Evolutionary conservation across 2,888 invertebrate genomes (phyloP), one percentile per base, ranked within the genome.

Genomic region (Ecliptopera silaceata): DNA sequence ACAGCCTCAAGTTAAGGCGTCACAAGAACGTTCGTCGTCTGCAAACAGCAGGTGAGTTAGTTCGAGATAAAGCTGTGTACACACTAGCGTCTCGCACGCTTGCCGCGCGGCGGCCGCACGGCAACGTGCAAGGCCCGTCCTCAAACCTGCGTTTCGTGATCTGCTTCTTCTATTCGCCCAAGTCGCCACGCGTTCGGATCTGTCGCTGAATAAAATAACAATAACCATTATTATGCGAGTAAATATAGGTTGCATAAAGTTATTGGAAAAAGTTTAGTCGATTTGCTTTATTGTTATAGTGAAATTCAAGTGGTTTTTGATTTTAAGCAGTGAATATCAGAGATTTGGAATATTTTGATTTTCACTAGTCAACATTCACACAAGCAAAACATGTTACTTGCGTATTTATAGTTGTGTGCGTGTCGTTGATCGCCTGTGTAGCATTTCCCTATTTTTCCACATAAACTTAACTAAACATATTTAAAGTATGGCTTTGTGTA

Each of bases 121-220:
- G 82, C 80, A 50, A 79, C 78, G 79, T 82, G 86, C 80, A 81
- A 54, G 54, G 87, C 85, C 76, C 80, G 83, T 56, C 84, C 88
- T 95, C 93, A 96, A 82, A 96, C 96, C 66, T 95, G 95, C 81
- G 96, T 96, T 86, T 96, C 96, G 79, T 95, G 95, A 77, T 96
- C 96, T 67, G 94, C 93, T 89, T 96, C 96, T 84, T 96, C 96
- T 87, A 96, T 96, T 76, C 95, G 93, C 66, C 95, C 95, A 71
- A 96, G 92, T 63, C 95, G 93, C 95, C 95, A 96, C 65, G 95
- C 95, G 84, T 96, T 95, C 57, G 95, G 95, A 87, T 96, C 95
- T 63, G 94, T 93, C 67, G 94, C 94, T 94, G 90, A 10, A 54
- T 42, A 15, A 36, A 26, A 48, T 67, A 57, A 54, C 15, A 31